phyloP scores from a whole-genome alignment of 2,113 vertebrate species.

The Zapus hudsonius region DNA sequence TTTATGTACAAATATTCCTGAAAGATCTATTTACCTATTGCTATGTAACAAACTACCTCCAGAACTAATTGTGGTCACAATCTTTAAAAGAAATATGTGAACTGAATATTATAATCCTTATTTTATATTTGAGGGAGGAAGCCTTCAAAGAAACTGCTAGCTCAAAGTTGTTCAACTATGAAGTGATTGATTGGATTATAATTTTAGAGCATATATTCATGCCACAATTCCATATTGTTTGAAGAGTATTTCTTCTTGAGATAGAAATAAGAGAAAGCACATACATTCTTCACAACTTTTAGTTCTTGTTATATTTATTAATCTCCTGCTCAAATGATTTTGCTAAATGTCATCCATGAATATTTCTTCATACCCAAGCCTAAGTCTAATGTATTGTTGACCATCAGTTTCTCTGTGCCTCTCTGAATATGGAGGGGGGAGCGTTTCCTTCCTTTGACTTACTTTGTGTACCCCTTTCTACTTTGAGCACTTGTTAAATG shows the following conservation, averaged over 20 bases:
- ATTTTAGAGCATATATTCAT: conserved; percentile 38
- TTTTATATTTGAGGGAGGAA: conserved; percentile 39
- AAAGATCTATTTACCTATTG: too few species aligned
- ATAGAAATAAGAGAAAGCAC: conserved; percentile 4
- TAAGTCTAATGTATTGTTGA: background rate
- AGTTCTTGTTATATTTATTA: conserved; percentile 35
- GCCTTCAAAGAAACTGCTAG: conserved; percentile 6
- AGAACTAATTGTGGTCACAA: background rate
- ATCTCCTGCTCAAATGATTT: background rate
- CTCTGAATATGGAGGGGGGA: background rate
- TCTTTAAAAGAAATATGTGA: conserved; percentile 43
- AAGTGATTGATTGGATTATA: conserved; percentile 9
- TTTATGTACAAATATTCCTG: conserved; percentile 16
- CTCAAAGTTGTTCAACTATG: background rate
- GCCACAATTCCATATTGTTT: background rate
- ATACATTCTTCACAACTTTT: background rate
- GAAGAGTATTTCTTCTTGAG: conserved; percentile 38
- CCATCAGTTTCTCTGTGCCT: background rate
- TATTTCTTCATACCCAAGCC: conserved; percentile 1
- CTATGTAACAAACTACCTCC: too few species aligned
- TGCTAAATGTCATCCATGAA: conserved; percentile 22
- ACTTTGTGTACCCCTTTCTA: background rate
- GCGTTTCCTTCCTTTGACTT: background rate
- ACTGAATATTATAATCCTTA: background rate
- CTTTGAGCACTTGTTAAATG: conserved; percentile 36